These are phyloP conservation scores for Menidia beryllina DNA, from an alignment of 2,113 vertebrate species.

Conservation along the genomic window DNA sequence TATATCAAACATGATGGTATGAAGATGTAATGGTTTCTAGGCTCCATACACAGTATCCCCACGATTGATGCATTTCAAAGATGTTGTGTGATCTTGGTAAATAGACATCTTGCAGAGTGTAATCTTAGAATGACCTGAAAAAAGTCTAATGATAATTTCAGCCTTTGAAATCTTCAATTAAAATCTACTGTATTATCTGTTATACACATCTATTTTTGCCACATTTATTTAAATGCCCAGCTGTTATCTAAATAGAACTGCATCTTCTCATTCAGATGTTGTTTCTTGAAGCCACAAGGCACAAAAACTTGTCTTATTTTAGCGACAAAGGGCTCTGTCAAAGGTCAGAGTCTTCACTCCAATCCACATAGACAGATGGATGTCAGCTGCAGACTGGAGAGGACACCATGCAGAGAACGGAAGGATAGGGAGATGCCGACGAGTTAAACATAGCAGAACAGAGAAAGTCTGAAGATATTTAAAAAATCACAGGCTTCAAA, in stretches of 20 bases:
- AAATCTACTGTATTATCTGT: background rate
- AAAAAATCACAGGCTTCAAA: background rate
- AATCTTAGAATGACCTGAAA: too few relatives aligned
- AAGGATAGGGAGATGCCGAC: background rate
- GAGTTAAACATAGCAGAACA: background rate
- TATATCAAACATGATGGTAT: too few relatives aligned
- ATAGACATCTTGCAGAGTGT: too few relatives aligned
- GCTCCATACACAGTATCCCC: too few relatives aligned
- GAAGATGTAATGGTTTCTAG: background rate
- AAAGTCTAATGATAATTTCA: background rate
- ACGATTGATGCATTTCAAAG: too few relatives aligned
- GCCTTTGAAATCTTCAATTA: too few relatives aligned
- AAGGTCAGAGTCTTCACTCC: constrained; percentile 35
- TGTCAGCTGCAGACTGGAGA: constrained; percentile 20
- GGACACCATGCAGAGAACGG: background rate
- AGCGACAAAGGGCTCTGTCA: constrained; percentile 26
- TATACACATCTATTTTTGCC: too few relatives aligned
- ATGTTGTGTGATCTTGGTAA: too few relatives aligned
- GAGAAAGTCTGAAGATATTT: background rate
- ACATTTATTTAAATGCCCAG: too few relatives aligned
- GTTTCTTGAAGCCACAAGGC: constrained; percentile 9
- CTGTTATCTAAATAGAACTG: background rate
- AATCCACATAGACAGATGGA: constrained; percentile 40
- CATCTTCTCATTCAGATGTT: background rate
- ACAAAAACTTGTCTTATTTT: background rate